These are phyloP conservation scores for Eupithecia abbreviata DNA, from an alignment of 2,888 invertebrate genomes.

Conservation along the genomic window DNA sequence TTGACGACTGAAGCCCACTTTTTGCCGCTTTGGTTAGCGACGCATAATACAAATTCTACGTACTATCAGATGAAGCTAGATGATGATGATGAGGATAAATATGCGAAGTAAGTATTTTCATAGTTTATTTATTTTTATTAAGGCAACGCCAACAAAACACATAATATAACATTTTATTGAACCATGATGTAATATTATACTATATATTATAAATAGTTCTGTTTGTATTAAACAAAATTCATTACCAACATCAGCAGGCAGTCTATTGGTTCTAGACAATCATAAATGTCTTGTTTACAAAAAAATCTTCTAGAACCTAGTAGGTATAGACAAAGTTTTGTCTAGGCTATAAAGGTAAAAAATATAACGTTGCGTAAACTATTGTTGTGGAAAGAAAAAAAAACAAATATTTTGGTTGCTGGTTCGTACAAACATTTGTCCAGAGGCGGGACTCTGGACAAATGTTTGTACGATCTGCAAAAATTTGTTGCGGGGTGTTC, in stretches of 20 bases:
- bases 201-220: too few relatives aligned
- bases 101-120: constrained; percentile 65
- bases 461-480: too few relatives aligned
- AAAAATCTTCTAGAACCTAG: too few relatives aligned
- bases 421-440: too few relatives aligned
- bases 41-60: constrained; percentile 81
- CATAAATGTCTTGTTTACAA: too few relatives aligned
- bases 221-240: background rate
- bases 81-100: constrained; percentile 76
- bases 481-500: too few relatives aligned
- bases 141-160: too few relatives aligned
- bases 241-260: background rate
- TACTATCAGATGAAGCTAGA: constrained; percentile 76
- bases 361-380: background rate
- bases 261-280: too few relatives aligned
- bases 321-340: too few relatives aligned
- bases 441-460: too few relatives aligned
- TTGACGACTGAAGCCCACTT: constrained; percentile 98
- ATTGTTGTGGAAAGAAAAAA: background rate
- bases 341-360: background rate
- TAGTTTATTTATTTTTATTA: background rate
- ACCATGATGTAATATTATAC: too few relatives aligned
- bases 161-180: too few relatives aligned
- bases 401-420: background rate
- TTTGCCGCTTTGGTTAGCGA: constrained; percentile 92